Evolutionary conservation across 2,888 invertebrate species (phyloP), one percentile per base, ranked within the genome.

Genomic region (Drymonia ruficornis): DNA sequence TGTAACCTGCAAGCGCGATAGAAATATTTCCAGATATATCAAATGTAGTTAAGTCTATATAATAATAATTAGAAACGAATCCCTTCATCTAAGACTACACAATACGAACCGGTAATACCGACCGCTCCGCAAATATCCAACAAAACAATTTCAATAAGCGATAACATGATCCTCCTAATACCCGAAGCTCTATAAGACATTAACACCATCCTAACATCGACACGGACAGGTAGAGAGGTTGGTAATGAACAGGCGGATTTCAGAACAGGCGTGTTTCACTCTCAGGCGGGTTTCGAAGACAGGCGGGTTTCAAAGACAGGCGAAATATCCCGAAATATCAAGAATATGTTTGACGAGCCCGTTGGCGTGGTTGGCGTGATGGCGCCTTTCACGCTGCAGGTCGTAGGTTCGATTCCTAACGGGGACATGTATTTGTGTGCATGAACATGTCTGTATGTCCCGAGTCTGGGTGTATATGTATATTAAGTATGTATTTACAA

Each of bases 81-180:
- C 36, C 36, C 36, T 13, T n/a, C 3, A 31, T n/a, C 11, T 31
- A 31, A 11, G 9, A 2, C 31, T 9, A 31, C 11, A 31, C 31
- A 31, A 36, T 6, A 36, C n/a, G 1, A 36, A 16, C 16, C 7
- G 16, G 9, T 16, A 40, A 40, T 16, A 40, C 40, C 8, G 16
- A 40, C 40, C 3, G 16, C 15, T 9, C 40, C 40, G 15, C 9
- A 40, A 40, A 40, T 40, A 40, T 16, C 15, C 40, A 9, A 13
- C 16, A 16, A 16, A 40, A 40, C 40, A 40, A 16, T 40, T 40
- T 16, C 40, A 40, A 40, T 40, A 16, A 40, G 16, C 15, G 40
- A 16, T 40, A 40, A 40, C 40, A 40, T 40, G 40, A 40, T 40
- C 40, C 40, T 8, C 8, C 40, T 16, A 40, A 40, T 40, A 40